Evolutionary conservation across 2,888 invertebrate species (phyloP).

Genomic region (Drosophila limbata): DNA sequence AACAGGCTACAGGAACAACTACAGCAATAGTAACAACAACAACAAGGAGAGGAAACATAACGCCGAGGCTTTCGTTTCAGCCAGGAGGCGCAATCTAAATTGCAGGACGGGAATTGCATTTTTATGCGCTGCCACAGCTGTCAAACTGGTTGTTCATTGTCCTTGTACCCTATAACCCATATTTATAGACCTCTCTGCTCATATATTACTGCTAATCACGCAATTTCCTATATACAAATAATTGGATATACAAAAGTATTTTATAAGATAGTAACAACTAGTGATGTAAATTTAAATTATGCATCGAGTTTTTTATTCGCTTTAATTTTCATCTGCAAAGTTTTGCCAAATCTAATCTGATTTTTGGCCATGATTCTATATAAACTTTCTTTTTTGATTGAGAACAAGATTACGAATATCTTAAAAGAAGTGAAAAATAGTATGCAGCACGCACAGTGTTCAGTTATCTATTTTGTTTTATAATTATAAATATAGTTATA

Average conservation of each 20-base stretch:
- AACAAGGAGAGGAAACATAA: slow-evolving; percentile 4
- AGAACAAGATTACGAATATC: too few species aligned
- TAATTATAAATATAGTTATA: too few species aligned
- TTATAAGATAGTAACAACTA: not conserved
- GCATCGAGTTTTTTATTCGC: too few species aligned
- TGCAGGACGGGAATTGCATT: slow-evolving; percentile 62
- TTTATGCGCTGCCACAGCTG: slow-evolving; percentile 61
- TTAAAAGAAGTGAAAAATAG: too few species aligned
- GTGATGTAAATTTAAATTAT: too few species aligned
- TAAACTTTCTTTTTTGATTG: too few species aligned
- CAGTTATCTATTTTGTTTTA: too few species aligned
- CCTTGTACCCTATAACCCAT: slow-evolving; percentile 39
- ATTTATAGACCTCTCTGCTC: slow-evolving; percentile 32
- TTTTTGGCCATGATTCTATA: too few species aligned
- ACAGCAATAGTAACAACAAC: slow-evolving; percentile 21
- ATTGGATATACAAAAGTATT: slow-evolving; percentile 1
- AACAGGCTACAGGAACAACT: slow-evolving; percentile 66
- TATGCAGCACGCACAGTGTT: too few species aligned
- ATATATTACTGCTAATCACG: slow-evolving; percentile 35
- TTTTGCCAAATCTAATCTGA: too few species aligned
- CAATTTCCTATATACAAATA: not conserved
- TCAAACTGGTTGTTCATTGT: slow-evolving; percentile 58
- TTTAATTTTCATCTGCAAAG: too few species aligned
- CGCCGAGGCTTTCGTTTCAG: slow-evolving; percentile 33
- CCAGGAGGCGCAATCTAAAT: slow-evolving; percentile 56